A percentile compares a stretch with the other conserved stretches of the same genome.
Conservation (phyloP, 2,113 vertebrate species). For the Okapia johnstoni region DNA sequence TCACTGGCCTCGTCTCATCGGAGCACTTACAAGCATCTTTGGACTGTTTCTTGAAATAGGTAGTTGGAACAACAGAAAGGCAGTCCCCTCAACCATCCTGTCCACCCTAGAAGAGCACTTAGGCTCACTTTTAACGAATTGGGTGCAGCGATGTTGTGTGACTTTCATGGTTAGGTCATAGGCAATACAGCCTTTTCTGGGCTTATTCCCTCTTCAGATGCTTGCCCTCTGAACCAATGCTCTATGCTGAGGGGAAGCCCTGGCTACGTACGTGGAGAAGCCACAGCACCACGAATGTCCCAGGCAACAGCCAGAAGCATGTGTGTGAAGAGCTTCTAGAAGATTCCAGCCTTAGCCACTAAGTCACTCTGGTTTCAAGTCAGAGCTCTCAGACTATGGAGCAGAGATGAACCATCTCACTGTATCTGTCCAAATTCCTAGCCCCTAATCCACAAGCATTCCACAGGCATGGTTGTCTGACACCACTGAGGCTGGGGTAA, state of each 20-base stretch:
- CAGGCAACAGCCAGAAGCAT: not conserved
- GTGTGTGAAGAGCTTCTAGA: not conserved
- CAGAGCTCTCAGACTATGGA: not conserved
- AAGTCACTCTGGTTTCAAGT: not conserved
- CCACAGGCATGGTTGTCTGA: not conserved
- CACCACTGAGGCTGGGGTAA: not conserved
- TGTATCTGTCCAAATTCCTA: not conserved
- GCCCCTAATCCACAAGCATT: not conserved
- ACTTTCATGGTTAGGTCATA: not conserved
- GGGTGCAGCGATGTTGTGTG: rapidly evolving
- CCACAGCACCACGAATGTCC: not conserved
- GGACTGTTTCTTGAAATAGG: not conserved
- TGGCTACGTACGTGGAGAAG: not conserved
- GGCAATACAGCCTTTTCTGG: not conserved
- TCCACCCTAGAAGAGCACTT: not conserved
- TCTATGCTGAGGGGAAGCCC: not conserved
- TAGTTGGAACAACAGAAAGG: not conserved
- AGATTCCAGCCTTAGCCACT: not conserved
- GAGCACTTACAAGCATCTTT: not conserved
- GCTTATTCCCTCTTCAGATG: not conserved
- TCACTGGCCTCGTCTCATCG: not conserved
- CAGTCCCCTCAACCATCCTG: not conserved
- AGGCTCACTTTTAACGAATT: not conserved
- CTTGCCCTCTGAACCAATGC: not conserved
- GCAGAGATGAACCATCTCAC: not conserved